phyloP scores from a whole-genome alignment of 2,888 invertebrate species.

The Leucophenga montana region DNA sequence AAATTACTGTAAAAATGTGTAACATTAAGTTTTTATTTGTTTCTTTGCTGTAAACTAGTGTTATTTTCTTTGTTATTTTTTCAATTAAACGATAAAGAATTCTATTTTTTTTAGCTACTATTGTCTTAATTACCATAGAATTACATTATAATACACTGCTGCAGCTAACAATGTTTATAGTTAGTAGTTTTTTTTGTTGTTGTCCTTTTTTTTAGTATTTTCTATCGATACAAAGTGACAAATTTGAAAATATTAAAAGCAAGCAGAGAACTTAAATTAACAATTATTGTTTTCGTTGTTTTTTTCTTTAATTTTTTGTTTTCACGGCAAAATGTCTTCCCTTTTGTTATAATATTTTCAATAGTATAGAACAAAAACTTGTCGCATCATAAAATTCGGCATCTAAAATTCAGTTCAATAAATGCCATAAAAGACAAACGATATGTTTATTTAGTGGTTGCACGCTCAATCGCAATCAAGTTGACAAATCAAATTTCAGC shows the following conservation, averaged over 20 bases:
- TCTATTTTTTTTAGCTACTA: slow-evolving; percentile 12
- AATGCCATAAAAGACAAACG: slow-evolving; percentile 2
- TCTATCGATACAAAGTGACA: neutral
- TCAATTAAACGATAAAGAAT: neutral
- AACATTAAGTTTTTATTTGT: neutral
- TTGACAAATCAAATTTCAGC: neutral
- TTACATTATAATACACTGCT: neutral
- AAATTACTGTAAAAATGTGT: no score
- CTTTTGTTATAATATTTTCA: neutral
- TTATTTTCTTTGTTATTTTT: neutral
- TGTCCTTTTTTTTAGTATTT: neutral
- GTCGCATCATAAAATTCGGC: no score
- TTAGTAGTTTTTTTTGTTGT: neutral
- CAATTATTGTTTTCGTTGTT: no score
- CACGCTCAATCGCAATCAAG: slow-evolving; percentile 3
- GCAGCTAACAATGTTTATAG: neutral
- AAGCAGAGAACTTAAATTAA: no score
- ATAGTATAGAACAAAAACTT: neutral
- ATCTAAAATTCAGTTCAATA: neutral
- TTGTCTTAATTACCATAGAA: slow-evolving; percentile 13
- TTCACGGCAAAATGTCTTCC: neutral
- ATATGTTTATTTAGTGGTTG: slow-evolving; percentile 11
- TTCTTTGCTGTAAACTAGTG: neutral
- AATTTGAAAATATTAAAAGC: no score
- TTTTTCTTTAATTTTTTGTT: no score